These are phyloP conservation scores for Sisor rabdophorus DNA, from an alignment of 2,113 vertebrate species.

Conservation along the genomic window DNA sequence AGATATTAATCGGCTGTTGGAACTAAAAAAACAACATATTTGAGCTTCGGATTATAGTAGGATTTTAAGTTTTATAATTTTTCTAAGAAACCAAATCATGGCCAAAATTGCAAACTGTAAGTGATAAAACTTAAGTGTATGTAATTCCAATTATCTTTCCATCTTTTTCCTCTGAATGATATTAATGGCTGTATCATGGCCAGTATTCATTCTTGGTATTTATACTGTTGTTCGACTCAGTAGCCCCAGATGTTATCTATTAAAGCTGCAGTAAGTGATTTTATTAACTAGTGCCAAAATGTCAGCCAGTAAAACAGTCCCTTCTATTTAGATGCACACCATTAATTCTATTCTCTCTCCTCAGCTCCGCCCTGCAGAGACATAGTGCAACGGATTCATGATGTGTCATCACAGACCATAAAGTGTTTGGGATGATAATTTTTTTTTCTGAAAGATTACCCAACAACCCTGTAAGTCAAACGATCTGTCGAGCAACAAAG, in stretches of 20 bases:
- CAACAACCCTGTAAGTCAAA: not conserved
- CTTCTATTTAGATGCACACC: not conserved
- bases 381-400: not conserved
- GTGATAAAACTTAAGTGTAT: too few relatives aligned
- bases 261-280: not conserved
- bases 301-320: not conserved
- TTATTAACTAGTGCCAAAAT: not conserved
- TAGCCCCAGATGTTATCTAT: not conserved
- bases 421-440: slow-evolving; percentile 4
- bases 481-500: slow-evolving; percentile 1
- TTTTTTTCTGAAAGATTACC: not conserved
- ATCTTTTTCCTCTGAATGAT: too few relatives aligned
- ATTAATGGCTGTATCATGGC: too few relatives aligned
- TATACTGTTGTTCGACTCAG: not conserved
- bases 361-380: not conserved
- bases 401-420: not conserved
- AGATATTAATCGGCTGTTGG: too few relatives aligned
- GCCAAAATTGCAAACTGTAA: too few relatives aligned
- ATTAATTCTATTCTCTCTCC: not conserved
- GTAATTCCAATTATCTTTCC: too few relatives aligned
- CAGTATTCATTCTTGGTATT: too few relatives aligned
- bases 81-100: too few relatives aligned
- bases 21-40: too few relatives aligned
- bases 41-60: too few relatives aligned
- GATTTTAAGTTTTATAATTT: too few relatives aligned